A percentile compares a stretch with the other conserved stretches of the same genome.
Conservation (phyloP, 2,113 vertebrate species). For the Acrocephalus arundinaceus region DNA sequence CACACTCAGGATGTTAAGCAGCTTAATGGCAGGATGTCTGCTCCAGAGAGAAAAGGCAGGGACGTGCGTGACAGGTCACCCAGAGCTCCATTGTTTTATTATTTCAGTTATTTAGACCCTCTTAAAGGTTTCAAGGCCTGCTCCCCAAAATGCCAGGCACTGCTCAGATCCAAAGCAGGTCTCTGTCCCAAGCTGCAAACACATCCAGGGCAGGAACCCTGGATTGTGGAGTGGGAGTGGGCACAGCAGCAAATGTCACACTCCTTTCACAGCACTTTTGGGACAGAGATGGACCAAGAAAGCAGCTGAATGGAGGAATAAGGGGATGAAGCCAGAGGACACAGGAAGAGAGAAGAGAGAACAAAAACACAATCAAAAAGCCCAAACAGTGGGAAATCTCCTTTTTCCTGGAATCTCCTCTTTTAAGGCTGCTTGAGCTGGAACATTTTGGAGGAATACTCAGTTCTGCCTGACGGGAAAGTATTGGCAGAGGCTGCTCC, state of each 20-base stretch:
- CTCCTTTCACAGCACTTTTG: not conserved
- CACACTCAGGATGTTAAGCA: not conserved
- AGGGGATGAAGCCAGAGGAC: not conserved
- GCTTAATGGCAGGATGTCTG: conserved; percentile 19
- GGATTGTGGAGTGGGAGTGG: accelerated
- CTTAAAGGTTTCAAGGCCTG: not conserved
- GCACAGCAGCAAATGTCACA: not conserved
- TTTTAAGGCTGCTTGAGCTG: not conserved
- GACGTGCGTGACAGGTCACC: not conserved
- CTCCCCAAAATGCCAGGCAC: not conserved
- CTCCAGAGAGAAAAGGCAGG: not conserved
- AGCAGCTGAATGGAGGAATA: not conserved
- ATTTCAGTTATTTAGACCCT: not conserved
- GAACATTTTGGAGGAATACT: not conserved
- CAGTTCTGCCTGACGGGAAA: not conserved
- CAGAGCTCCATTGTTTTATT: not conserved
- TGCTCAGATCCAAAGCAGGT: accelerated
- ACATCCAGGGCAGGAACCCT: accelerated
- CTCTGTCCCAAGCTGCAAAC: not conserved
- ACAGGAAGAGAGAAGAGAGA: not conserved
- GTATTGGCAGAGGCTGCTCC: not conserved
- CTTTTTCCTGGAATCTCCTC: not conserved
- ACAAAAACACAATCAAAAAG: not conserved
- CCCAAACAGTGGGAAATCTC: not conserved
- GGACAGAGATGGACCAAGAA: not conserved